phyloP scores from a whole-genome alignment of 2,888 invertebrate species.

The Anoncus sp. region DNA sequence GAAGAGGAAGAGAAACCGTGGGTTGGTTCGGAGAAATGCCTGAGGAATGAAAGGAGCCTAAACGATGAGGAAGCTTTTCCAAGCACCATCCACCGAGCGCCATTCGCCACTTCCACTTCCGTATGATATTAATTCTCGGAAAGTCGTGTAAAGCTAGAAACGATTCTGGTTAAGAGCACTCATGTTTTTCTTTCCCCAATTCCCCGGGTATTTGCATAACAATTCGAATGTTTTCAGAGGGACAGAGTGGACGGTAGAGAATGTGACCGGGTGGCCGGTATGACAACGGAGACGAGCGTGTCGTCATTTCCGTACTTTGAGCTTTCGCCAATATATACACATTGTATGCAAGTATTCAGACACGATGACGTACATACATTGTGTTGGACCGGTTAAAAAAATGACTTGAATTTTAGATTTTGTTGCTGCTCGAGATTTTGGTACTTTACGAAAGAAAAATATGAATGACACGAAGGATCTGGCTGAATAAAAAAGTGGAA shows the following conservation, averaged over 20 bases:
- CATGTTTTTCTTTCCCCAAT: conserved; percentile 41
- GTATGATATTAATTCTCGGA: conserved; percentile 44
- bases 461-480: too few species aligned
- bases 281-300: conserved; percentile 36
- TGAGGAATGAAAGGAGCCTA: conserved; percentile 35
- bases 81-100: conserved; percentile 20
- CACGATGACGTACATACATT: background rate
- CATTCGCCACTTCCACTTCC: conserved; percentile 38
- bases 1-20: conserved; percentile 17
- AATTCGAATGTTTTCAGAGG: conserved; percentile 25
- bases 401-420: too few species aligned
- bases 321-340: background rate
- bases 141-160: conserved; percentile 37
- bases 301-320: conserved; percentile 17
- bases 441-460: too few species aligned
- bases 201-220: conserved; percentile 44
- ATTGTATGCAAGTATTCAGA: background rate
- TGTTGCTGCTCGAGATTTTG: too few species aligned
- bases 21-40: conserved; percentile 20
- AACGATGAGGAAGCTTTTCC: conserved; percentile 45
- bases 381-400: too few species aligned
- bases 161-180: conserved; percentile 25
- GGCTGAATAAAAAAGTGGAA: too few species aligned
- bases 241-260: background rate
- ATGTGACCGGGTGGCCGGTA: background rate